Evolutionary conservation across 2,113 vertebrate genomes (phyloP), one percentile per base, ranked within the genome.

Genomic region (Petrocephalus zakoni): DNA sequence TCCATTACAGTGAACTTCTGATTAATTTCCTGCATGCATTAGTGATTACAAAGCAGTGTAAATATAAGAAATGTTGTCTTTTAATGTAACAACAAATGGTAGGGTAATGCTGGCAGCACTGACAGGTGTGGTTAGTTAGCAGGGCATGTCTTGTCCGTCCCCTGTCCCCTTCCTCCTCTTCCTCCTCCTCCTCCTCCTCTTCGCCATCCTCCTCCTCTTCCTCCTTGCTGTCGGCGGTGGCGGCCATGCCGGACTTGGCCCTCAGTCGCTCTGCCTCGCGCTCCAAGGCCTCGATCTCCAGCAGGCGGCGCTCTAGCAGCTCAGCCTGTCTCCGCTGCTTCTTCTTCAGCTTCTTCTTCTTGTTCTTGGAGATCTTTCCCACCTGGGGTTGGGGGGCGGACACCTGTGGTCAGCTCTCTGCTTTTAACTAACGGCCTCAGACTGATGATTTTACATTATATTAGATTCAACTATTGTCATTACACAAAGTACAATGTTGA

Each of bases 201-300:
- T 49, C 89, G 42, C 91, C 94, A 82, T 94, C 94, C 49, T 95
- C 95, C 1, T 90, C 93, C 0, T 96, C 95, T 0, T 96, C 95
- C 0, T 96, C 96, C 0, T 96, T 95, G 0, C 95, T 95, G 29
- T 94, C 95, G 90, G 95, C 95, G 11, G 90, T 95, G 61, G 92
- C 90, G 0, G 92, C 94, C 78, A 94, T 22, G 93, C 93, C 25
- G 91, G 91, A 6, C 49, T 46, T 37, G 88, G 91, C 94, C 90
- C 92, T 96, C 91, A 95, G 95, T n/a, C 94, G 96, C 91, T 96
- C 98, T 0, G 98, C 98, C 94, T 99, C 97, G 86, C 98, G 95
- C 92, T 99, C 98, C 92, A 99, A 89, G 89, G 98, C 98, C 93
- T 99, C 98, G 91, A 99, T 99, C 95, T 99, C 98, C 93, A 98